Percentiles rank a stretch among this genome's conserved stretches.
These are phyloP conservation scores for Acanthurus tractus DNA, from an alignment of 2,797 vertebrate genomes.

Conservation along the genomic window DNA sequence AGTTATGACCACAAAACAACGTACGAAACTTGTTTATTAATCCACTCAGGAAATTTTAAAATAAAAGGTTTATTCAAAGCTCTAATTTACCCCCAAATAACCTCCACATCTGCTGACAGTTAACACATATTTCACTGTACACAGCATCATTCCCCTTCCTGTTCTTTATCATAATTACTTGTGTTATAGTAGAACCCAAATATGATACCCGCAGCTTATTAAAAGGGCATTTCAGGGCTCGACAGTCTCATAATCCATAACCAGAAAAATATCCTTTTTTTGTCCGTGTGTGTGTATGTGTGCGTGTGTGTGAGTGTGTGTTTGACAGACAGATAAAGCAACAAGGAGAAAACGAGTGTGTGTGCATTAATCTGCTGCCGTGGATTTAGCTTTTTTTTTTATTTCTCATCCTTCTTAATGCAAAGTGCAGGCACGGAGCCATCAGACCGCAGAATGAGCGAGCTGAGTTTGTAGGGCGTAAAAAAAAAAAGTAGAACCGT, in stretches of 20 bases:
- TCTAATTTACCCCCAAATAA: slow-evolving; percentile 43
- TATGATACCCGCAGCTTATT: slow-evolving; percentile 50
- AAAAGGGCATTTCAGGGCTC: slow-evolving; percentile 40
- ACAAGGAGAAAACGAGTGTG: slow-evolving; percentile 9
- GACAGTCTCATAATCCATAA: slow-evolving; percentile 45
- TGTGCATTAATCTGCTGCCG: slow-evolving; percentile 20
- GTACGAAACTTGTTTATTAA: slow-evolving; percentile 15
- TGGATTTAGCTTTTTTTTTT: slow-evolving; percentile 23
- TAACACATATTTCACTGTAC: slow-evolving; percentile 8
- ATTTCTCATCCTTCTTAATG: slow-evolving; percentile 43
- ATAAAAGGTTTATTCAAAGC: slow-evolving; percentile 55
- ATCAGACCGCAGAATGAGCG: slow-evolving; percentile 47
- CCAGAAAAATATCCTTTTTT: slow-evolving; percentile 36
- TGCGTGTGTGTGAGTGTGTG: slow-evolving; percentile 23
- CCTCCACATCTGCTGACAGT: slow-evolving; percentile 43
- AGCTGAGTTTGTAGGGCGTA: slow-evolving; percentile 30
- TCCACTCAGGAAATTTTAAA: slow-evolving; percentile 26
- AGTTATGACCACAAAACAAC: not conserved
- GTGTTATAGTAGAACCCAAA: slow-evolving; percentile 48
- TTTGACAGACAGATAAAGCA: slow-evolving; percentile 47
- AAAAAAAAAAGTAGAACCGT: slow-evolving; percentile 9
- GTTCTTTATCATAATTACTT: slow-evolving; percentile 53
- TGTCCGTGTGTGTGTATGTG: not conserved
- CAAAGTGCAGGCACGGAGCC: slow-evolving; percentile 56
- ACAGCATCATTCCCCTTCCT: slow-evolving; percentile 31